Evolutionary conservation across 2,797 vertebrate species (phyloP).

Genomic region (Eidolon dupreanum): DNA sequence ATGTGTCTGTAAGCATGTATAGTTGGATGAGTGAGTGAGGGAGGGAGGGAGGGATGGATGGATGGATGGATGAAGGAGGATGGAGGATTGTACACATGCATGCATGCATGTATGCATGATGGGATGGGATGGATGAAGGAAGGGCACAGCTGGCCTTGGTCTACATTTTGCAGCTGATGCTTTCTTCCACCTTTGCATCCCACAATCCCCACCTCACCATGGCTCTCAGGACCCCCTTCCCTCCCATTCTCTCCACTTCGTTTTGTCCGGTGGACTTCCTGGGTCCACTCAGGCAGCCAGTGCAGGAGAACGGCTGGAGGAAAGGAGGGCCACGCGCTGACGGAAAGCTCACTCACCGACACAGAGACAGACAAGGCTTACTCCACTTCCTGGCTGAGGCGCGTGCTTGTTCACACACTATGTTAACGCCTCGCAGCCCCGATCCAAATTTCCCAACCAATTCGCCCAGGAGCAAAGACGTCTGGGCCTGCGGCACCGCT

Average conservation of each 20-base stretch:
- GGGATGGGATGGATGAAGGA: neutral
- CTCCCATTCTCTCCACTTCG: neutral
- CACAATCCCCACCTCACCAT: neutral
- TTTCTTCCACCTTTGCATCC: neutral
- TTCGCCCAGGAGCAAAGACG: neutral
- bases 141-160: neutral
- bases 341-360: neutral
- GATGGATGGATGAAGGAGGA: neutral
- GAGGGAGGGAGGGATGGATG: too few species aligned
- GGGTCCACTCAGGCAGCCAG: fast-evolving
- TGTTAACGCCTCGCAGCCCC: fast-evolving
- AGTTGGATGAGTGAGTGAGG: too few species aligned
- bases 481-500: neutral
- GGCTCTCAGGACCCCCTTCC: neutral
- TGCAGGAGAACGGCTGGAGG: fast-evolving
- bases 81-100: too few species aligned
- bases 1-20: neutral
- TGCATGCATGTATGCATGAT: too few species aligned
- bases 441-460: too few species aligned
- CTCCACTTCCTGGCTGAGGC: fast-evolving
- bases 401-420: fast-evolving
- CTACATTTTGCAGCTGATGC: fast-evolving
- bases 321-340: fast-evolving
- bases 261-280: neutral
- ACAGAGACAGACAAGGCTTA: neutral